Percentiles rank a stretch among this genome's conserved stretches.
These are phyloP conservation scores for Melospiza georgiana DNA, from an alignment of 2,113 vertebrate species.

Conservation along the genomic window DNA sequence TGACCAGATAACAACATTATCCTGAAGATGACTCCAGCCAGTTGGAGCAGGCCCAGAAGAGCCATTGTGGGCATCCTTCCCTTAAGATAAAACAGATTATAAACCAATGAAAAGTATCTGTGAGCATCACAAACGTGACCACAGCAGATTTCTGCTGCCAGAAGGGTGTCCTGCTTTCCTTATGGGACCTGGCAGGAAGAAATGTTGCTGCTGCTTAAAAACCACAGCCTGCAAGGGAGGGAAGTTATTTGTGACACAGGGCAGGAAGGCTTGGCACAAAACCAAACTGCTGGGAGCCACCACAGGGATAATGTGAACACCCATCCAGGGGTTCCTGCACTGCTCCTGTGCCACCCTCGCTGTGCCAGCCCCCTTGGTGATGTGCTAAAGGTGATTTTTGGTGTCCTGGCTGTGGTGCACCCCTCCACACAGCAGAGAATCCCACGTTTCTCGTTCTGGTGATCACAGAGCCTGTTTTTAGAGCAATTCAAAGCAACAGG, in stretches of 20 bases:
- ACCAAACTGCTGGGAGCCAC: not conserved
- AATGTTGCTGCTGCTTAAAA: not conserved
- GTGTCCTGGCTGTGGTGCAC: not conserved
- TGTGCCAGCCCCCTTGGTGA: not conserved
- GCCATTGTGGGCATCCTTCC: not conserved
- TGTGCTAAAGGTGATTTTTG: not conserved
- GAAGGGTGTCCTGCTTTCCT: not conserved
- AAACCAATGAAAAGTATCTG: not conserved
- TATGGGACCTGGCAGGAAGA: not conserved
- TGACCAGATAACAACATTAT: not conserved
- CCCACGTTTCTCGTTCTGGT: not conserved
- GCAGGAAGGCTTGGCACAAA: not conserved
- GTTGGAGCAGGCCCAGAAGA: not conserved
- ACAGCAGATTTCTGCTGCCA: not conserved
- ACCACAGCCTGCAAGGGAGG: not conserved
- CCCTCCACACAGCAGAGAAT: not conserved
- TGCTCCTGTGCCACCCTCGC: fast-evolving
- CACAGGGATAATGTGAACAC: fast-evolving
- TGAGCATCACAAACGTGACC: not conserved
- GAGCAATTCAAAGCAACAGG: not conserved
- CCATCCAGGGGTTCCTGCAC: not conserved
- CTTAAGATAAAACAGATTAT: not conserved
- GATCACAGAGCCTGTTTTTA: not conserved
- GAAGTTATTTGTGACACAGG: not conserved
- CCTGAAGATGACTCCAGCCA: not conserved